A percentile compares a stretch with the other conserved stretches of the same genome.
Conservation (phyloP, 2,113 vertebrate genomes). For the Petrocephalus microphthalmus region DNA sequence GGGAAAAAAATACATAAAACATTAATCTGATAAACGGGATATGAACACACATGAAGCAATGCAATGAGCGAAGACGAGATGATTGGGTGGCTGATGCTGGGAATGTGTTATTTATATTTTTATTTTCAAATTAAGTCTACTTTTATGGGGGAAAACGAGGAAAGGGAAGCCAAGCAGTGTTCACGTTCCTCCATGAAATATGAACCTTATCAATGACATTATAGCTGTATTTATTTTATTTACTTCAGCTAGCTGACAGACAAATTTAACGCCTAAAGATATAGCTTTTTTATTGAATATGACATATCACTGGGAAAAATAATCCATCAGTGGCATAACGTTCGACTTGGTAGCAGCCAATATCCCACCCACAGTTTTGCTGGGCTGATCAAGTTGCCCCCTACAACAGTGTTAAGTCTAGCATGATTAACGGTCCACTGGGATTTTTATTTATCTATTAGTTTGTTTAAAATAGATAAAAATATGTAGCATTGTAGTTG, state of each 20-base stretch:
- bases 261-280: conserved; percentile 55
- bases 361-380: conserved; percentile 48
- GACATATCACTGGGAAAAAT: conserved; percentile 43
- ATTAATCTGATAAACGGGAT: conserved; percentile 84
- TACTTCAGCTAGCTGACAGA: conserved; percentile 55
- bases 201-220: conserved; percentile 42
- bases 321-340: conserved; percentile 39
- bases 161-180: conserved; percentile 5
- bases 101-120: conserved; percentile 57
- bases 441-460: conserved; percentile 36
- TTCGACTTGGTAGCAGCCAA: conserved; percentile 41
- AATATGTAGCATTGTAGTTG: conserved; percentile 12
- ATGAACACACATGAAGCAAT: conserved; percentile 67
- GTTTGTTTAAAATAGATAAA: background rate
- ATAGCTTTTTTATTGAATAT: conserved; percentile 44
- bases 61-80: conserved; percentile 55
- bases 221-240: conserved; percentile 57
- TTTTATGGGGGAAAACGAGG: conserved; percentile 43
- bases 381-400: conserved; percentile 45
- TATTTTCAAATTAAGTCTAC: conserved; percentile 28
- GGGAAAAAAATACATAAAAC: conserved; percentile 62
- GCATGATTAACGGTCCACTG: conserved; percentile 46
- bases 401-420: conserved; percentile 36
- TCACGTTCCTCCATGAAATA: conserved; percentile 39
- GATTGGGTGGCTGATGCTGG: conserved; percentile 55